phyloP scores from a whole-genome alignment of 2,113 vertebrate species.

The Madoqua kirkii region DNA sequence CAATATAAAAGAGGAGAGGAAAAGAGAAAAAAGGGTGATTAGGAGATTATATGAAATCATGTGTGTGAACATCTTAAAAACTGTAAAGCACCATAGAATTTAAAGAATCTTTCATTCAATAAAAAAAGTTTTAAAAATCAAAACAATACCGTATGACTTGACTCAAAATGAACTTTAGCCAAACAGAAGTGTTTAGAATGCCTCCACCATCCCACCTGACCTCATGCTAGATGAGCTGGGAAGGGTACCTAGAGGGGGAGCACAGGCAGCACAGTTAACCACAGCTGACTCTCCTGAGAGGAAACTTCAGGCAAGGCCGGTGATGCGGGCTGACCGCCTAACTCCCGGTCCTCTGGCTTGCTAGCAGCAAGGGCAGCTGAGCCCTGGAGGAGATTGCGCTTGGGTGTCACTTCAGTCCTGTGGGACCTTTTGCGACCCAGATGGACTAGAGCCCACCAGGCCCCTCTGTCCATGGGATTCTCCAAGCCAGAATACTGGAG shows the following conservation, averaged over 20 bases:
- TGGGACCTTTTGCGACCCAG: background rate
- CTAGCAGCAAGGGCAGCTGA: background rate
- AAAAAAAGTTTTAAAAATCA: background rate
- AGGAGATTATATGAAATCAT: background rate
- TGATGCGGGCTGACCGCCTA: background rate
- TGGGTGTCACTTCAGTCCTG: background rate
- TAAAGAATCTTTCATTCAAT: background rate
- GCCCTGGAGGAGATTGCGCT: background rate
- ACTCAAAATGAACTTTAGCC: slow-evolving; percentile 1
- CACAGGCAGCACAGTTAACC: background rate
- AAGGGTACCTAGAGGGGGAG: background rate
- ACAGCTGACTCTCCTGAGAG: background rate
- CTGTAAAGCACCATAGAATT: background rate
- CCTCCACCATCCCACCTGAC: background rate
- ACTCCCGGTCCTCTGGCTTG: background rate
- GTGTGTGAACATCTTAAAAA: background rate
- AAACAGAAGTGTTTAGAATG: background rate
- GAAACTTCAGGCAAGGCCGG: background rate
- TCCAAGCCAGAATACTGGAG: background rate
- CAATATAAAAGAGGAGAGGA: background rate
- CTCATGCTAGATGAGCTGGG: background rate
- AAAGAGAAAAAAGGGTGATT: background rate
- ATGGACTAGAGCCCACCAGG: background rate
- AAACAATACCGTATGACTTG: background rate
- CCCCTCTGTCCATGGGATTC: background rate